phyloP scores from a whole-genome alignment of 2,797 vertebrate species.

The Manis javanica region DNA sequence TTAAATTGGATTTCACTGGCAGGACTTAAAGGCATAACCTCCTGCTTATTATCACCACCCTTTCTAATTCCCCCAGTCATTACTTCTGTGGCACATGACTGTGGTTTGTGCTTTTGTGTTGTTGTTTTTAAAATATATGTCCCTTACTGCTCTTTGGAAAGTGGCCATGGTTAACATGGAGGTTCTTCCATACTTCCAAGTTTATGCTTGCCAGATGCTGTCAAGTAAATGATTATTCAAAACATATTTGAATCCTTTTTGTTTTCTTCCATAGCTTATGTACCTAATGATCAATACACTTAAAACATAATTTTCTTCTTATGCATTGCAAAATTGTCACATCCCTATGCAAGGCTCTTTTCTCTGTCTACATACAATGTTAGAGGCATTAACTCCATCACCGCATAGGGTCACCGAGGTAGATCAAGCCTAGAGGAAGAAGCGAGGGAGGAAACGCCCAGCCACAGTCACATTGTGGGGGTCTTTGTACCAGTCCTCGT shows the following conservation, averaged over 20 bases:
- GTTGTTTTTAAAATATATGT: constrained; percentile 62
- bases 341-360: neutral
- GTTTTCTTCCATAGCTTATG: constrained; percentile 43
- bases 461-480: no score
- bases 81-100: constrained; percentile 33
- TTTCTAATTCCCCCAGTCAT: constrained; percentile 15
- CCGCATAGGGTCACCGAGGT: neutral
- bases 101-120: constrained; percentile 44
- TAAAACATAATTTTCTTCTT: constrained; percentile 40
- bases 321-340: constrained; percentile 12
- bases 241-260: constrained; percentile 69
- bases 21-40: constrained; percentile 54
- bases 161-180: constrained; percentile 69
- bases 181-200: constrained; percentile 62
- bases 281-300: constrained; percentile 4
- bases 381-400: neutral
- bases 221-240: constrained; percentile 69
- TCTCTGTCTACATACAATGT: neutral
- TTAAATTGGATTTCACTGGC: constrained; percentile 67
- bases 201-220: constrained; percentile 76
- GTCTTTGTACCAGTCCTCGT: neutral
- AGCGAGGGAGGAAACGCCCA: neutral
- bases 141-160: constrained; percentile 72
- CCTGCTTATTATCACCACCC: neutral
- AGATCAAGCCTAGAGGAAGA: neutral